Evolutionary conservation across 2,113 vertebrate genomes (phyloP).

Genomic region (Phalacrocorax pelagicus): DNA sequence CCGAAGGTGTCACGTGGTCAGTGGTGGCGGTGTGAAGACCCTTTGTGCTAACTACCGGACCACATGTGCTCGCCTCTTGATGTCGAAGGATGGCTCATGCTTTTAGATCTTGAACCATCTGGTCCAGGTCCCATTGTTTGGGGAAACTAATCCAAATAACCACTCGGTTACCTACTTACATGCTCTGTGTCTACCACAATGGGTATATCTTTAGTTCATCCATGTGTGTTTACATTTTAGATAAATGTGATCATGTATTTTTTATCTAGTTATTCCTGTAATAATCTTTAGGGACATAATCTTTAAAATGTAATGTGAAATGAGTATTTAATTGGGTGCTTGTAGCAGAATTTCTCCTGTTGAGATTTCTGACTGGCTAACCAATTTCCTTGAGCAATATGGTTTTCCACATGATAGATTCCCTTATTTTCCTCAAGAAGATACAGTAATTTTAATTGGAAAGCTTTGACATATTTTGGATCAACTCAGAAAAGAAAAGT

Average conservation of each 20-base stretch:
- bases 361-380: slow-evolving; percentile 32
- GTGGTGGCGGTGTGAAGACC: not conserved
- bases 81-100: not conserved
- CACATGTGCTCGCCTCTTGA: not conserved
- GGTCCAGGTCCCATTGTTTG: not conserved
- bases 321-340: slow-evolving; percentile 45
- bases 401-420: slow-evolving; percentile 43
- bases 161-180: not conserved
- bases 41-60: not conserved
- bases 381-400: slow-evolving; percentile 30
- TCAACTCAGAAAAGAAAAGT: not conserved
- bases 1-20: fast-evolving
- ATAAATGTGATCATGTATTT: not conserved
- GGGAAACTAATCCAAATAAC: not conserved
- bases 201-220: not conserved
- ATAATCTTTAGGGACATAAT: slow-evolving; percentile 14
- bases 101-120: not conserved
- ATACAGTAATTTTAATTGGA: slow-evolving; percentile 53
- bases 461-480: slow-evolving; percentile 14
- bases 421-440: slow-evolving; percentile 24
- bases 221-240: not conserved
- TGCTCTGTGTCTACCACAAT: not conserved
- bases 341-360: slow-evolving; percentile 4
- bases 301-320: slow-evolving; percentile 34
- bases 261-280: slow-evolving; percentile 11